Conservation (phyloP, 2,888 invertebrate genomes). For the Sussaba pulchella region DNA sequence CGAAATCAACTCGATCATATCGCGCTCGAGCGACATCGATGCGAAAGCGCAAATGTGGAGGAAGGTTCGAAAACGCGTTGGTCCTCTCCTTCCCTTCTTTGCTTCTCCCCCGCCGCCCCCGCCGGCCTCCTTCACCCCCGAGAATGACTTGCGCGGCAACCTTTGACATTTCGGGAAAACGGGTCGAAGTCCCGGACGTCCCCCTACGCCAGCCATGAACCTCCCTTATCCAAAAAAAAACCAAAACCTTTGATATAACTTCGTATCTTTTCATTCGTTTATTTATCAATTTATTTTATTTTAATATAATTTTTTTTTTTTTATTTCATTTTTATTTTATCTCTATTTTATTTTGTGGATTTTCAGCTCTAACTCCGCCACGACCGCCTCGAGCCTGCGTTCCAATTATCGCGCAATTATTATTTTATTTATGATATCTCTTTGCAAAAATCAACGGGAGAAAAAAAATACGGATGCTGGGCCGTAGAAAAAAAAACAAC, state of each 20-base stretch:
- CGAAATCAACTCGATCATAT: neutral
- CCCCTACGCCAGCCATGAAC: conserved; percentile 20
- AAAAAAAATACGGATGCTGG: neutral
- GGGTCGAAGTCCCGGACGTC: conserved; percentile 74
- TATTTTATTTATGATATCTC: neutral
- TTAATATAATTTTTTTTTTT: no score
- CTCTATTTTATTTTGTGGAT: conserved; percentile 4
- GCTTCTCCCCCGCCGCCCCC: no score
- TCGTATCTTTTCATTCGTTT: neutral
- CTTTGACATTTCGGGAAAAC: conserved; percentile 80
- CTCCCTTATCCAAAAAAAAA: conserved; percentile 13
- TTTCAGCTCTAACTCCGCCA: neutral
- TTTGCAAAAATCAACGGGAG: neutral
- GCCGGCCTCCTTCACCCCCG: no score
- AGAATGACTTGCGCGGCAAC: conserved; percentile 78
- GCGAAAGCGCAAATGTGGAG: neutral
- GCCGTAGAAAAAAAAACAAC: neutral
- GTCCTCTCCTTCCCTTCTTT: conserved; percentile 55
- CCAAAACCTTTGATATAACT: conserved; percentile 35
- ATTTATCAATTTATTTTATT: no score
- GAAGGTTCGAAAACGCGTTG: conserved; percentile 40
- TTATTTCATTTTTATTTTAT: neutral
- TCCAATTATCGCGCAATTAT: conserved; percentile 21
- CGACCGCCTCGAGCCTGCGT: conserved; percentile 17
- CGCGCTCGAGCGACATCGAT: conserved; percentile 7